Evolutionary conservation across 2,888 invertebrate species (phyloP).

Genomic region (Melieria crassipennis): DNA sequence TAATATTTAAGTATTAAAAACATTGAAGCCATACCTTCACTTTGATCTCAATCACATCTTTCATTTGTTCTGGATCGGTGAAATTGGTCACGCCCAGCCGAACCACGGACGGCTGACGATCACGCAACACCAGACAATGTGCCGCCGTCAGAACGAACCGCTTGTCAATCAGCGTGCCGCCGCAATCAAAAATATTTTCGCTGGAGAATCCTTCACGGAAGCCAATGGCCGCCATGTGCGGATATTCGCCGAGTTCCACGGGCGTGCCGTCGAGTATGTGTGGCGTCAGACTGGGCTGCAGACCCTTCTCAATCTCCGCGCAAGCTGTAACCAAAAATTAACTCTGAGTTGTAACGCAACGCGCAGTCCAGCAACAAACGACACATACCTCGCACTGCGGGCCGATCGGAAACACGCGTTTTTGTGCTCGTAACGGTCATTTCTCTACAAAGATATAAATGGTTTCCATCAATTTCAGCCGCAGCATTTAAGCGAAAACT

Average conservation of each 20-base stretch:
- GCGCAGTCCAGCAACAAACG: neutral
- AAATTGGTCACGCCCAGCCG: slow-evolving; percentile 57
- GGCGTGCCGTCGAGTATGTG: slow-evolving; percentile 57
- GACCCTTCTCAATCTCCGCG: slow-evolving; percentile 30
- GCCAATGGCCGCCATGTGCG: slow-evolving; percentile 61
- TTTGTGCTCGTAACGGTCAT: slow-evolving; percentile 20
- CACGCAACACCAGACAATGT: slow-evolving; percentile 53
- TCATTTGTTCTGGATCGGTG: slow-evolving; percentile 31
- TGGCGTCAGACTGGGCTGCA: slow-evolving; percentile 38
- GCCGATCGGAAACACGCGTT: slow-evolving; percentile 37
- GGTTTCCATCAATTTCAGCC: neutral
- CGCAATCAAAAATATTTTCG: slow-evolving; percentile 45
- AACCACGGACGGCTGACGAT: slow-evolving; percentile 48
- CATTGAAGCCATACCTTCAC: slow-evolving; percentile 47
- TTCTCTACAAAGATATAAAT: too few species aligned
- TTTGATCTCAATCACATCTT: slow-evolving; percentile 41
- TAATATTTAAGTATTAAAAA: neutral
- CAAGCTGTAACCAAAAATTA: slow-evolving; percentile 39
- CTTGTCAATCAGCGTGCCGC: slow-evolving; percentile 55
- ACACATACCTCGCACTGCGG: slow-evolving; percentile 47
- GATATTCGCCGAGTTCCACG: slow-evolving; percentile 53
- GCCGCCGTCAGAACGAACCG: slow-evolving; percentile 59
- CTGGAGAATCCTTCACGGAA: slow-evolving; percentile 42
- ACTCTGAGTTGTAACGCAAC: neutral
- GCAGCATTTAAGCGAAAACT: too few species aligned